Evolutionary conservation across 2,888 invertebrate species (phyloP).

Genomic region (Balanococcus diminutus): DNA sequence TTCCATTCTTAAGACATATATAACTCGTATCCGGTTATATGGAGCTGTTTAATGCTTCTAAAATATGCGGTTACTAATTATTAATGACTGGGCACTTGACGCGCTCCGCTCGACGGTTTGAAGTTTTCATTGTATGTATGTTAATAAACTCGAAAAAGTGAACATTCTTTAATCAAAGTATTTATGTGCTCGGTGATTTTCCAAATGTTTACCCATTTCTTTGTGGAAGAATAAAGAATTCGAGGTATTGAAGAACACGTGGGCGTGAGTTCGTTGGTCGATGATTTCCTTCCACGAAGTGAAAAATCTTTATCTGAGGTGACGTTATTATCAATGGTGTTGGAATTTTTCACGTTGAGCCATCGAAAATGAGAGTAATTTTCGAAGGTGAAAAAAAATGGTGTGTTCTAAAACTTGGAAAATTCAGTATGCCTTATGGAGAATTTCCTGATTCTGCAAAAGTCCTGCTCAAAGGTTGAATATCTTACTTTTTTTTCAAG

Average conservation of each 20-base stretch:
- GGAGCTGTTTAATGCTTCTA: not conserved
- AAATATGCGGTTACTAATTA: constrained; percentile 18
- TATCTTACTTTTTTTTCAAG: no score
- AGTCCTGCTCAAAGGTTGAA: no score
- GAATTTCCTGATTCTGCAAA: no score
- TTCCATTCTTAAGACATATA: not conserved
- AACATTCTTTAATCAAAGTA: not conserved
- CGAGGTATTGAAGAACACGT: not conserved
- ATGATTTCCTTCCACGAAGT: not conserved
- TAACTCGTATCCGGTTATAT: not conserved
- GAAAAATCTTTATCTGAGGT: not conserved
- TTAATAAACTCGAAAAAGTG: not conserved
- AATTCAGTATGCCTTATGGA: no score
- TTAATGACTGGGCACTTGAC: not conserved
- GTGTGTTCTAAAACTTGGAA: no score
- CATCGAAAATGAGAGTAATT: no score
- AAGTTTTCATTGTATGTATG: not conserved
- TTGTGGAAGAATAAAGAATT: not conserved
- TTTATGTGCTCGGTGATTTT: not conserved
- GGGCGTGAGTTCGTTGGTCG: no score
- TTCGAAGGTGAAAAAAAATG: no score
- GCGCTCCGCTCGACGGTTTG: no score
- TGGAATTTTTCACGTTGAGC: no score
- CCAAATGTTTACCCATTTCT: not conserved
- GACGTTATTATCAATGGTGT: not conserved